phyloP scores from a whole-genome alignment of 37 sponge, comb jelly and placozoan species.

The Eunapius fragilis region DNA sequence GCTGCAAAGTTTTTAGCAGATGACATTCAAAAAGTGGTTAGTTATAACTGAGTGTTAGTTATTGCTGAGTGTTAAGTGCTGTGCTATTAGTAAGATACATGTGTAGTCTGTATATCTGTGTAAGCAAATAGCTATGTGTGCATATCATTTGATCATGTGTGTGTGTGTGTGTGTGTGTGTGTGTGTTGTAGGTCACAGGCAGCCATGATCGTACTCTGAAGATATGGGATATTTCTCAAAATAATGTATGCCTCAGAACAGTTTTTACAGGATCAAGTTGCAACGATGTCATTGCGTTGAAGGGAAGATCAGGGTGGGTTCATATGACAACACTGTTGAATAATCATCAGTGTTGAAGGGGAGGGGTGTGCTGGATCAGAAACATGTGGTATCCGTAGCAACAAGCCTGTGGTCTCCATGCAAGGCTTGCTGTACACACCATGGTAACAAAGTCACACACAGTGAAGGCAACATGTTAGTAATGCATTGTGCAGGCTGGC shows the following conservation, averaged over 20 bases:
- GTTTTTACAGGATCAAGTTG: slow-evolving; percentile 95
- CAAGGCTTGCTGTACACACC: too few relatives aligned
- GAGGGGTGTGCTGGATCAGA: too few relatives aligned
- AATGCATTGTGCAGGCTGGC: too few relatives aligned
- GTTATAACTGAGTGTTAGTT: not conserved
- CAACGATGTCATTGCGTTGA: slow-evolving; percentile 82
- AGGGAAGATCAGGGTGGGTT: slow-evolving; percentile 31
- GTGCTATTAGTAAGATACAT: not conserved
- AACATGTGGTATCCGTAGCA: too few relatives aligned
- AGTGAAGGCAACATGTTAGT: too few relatives aligned
- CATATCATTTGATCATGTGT: not conserved
- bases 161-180: not conserved
- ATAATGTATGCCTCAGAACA: slow-evolving; percentile 76
- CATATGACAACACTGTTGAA: not conserved
- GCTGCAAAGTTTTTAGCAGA: slow-evolving; percentile 81
- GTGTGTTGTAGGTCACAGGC: slow-evolving; percentile 73
- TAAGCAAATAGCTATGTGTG: not conserved
- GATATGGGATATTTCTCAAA: slow-evolving; percentile 91
- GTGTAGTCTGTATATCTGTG: slow-evolving; percentile 6
- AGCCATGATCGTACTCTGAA: slow-evolving; percentile 95
- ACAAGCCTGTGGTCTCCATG: too few relatives aligned
- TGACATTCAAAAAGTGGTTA: slow-evolving; percentile 79
- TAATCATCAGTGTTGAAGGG: too few relatives aligned
- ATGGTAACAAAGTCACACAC: too few relatives aligned
- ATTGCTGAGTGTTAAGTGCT: not conserved